phyloP scores from a whole-genome alignment of 1,140 invertebrate genomes.

The Diorhabda carinulata region DNA sequence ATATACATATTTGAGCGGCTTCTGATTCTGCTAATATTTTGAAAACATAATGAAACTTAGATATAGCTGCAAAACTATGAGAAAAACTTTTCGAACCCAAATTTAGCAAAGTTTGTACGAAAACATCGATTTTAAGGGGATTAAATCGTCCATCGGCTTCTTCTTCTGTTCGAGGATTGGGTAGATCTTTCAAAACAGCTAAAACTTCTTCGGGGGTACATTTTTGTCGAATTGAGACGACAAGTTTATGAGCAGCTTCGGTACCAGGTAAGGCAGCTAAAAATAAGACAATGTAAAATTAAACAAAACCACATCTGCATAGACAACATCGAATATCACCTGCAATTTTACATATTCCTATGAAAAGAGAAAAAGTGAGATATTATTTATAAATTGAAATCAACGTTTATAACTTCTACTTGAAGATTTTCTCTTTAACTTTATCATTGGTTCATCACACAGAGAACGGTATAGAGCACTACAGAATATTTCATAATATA shows the following conservation, averaged over 20 bases:
- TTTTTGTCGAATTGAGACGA: conserved; percentile 80
- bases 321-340: too few relatives aligned
- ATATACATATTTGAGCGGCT: conserved; percentile 91
- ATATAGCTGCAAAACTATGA: conserved; percentile 95
- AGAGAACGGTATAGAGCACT: too few relatives aligned
- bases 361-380: too few relatives aligned
- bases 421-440: too few relatives aligned
- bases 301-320: too few relatives aligned
- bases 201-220: conserved; percentile 87
- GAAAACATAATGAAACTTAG: conserved; percentile 93
- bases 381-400: too few relatives aligned
- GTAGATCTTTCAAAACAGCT: conserved; percentile 82
- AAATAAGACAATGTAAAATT: conserved; percentile 30
- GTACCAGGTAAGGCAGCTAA: conserved; percentile 77
- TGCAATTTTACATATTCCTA: too few relatives aligned
- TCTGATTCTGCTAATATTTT: conserved; percentile 89
- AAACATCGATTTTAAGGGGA: conserved; percentile 93
- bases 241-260: conserved; percentile 76
- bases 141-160: conserved; percentile 70
- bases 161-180: conserved; percentile 63
- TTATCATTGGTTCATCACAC: too few relatives aligned
- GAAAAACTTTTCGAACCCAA: conserved; percentile 95
- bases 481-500: too few relatives aligned
- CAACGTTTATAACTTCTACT: too few relatives aligned
- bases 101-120: conserved; percentile 90